Conservation (phyloP, 1,140 invertebrate genomes). For the Zaprionus camerounensis region DNA sequence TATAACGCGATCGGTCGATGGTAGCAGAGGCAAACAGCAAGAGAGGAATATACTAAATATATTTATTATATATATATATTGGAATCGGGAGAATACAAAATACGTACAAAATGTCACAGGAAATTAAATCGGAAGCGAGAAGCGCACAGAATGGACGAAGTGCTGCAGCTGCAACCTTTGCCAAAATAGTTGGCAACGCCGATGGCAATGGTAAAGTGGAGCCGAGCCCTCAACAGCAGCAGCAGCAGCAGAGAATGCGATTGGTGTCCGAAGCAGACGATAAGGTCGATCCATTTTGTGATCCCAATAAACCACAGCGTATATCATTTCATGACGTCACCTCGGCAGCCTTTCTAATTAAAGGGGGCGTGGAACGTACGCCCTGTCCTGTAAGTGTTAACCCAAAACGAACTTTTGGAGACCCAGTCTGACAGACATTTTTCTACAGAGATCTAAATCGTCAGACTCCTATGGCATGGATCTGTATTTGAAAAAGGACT, state of each 20-base stretch:
- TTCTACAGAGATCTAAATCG: slow-evolving; percentile 88
- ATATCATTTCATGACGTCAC: slow-evolving; percentile 95
- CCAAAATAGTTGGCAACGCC: not conserved
- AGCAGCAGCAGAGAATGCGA: slow-evolving; percentile 11
- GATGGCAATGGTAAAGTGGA: slow-evolving; percentile 8
- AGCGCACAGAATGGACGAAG: slow-evolving; percentile 30
- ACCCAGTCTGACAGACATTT: not conserved
- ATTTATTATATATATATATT: too few relatives aligned
- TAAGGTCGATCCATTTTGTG: slow-evolving; percentile 86
- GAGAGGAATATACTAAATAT: not conserved
- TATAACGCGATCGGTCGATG: slow-evolving; percentile 38
- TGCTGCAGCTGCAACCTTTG: not conserved
- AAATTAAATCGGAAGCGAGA: slow-evolving; percentile 43
- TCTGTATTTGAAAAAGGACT: slow-evolving; percentile 97
- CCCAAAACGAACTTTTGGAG: not conserved
- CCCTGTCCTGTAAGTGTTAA: slow-evolving; percentile 90
- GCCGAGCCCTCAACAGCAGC: not conserved
- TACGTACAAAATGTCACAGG: slow-evolving; percentile 48
- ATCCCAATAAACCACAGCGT: slow-evolving; percentile 89
- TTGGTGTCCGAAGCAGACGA: slow-evolving; percentile 59
- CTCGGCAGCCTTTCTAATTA: slow-evolving; percentile 94
- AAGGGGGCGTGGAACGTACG: slow-evolving; percentile 91
- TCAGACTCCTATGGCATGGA: slow-evolving; percentile 92
- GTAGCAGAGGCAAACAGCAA: slow-evolving; percentile 9
- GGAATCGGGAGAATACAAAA: not conserved